These are phyloP conservation scores for Corythaixoides concolor DNA, from an alignment of 2,113 vertebrate species.

Conservation along the genomic window DNA sequence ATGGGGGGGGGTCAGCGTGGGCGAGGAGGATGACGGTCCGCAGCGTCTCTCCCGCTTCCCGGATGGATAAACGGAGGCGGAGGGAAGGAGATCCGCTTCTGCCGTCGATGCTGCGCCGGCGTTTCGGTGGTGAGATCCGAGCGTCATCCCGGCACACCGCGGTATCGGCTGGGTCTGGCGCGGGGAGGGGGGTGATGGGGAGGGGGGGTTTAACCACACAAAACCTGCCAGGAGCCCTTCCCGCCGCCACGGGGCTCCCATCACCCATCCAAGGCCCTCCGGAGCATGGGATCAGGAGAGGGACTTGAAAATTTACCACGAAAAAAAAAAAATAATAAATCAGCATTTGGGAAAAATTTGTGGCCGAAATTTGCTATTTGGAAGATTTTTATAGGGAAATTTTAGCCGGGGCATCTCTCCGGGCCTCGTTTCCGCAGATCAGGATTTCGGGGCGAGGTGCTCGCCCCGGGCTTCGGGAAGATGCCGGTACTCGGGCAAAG, in stretches of 20 bases:
- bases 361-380: not conserved
- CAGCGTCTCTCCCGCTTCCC: not conserved
- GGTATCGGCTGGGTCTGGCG: not conserved
- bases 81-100: not conserved
- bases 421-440: not conserved
- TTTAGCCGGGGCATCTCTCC: rapidly evolving
- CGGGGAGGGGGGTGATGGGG: rapidly evolving
- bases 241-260: not conserved
- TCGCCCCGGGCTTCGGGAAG: not conserved
- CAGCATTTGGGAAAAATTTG: not conserved
- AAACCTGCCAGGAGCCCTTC: not conserved
- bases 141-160: not conserved
- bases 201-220: not conserved
- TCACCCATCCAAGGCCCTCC: rapidly evolving
- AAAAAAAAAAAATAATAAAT: not conserved
- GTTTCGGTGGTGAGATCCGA: rapidly evolving
- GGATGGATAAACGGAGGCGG: not conserved
- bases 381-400: not conserved
- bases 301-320: not conserved
- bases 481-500: rapidly evolving
- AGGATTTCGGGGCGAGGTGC: not conserved
- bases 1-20: not conserved
- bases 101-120: rapidly evolving
- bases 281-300: not conserved
- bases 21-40: not conserved